A percentile compares a stretch with the other conserved stretches of the same genome.
These are phyloP conservation scores for Centropyge bicolor DNA, from an alignment of 2,797 vertebrate genomes.

Conservation along the genomic window DNA sequence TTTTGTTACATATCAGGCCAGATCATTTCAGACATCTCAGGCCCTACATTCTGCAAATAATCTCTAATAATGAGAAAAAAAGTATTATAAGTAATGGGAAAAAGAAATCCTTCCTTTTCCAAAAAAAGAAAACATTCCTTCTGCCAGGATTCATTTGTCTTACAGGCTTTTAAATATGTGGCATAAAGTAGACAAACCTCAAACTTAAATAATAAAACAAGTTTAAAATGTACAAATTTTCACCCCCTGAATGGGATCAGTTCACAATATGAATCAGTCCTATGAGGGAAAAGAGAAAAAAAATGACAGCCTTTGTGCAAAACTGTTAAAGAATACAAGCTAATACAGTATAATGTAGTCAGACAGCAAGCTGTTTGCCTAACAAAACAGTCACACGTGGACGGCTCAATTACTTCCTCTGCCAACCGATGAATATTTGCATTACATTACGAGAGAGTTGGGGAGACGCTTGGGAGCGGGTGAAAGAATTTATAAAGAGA, in stretches of 20 bases:
- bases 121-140: neutral
- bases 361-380: neutral
- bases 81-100: neutral
- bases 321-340: neutral
- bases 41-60: neutral
- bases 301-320: neutral
- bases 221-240: neutral
- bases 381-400: neutral
- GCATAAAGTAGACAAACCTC: too few species aligned
- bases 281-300: neutral
- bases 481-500: neutral
- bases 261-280: neutral
- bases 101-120: neutral
- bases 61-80: neutral
- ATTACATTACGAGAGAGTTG: neutral
- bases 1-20: conserved; percentile 6
- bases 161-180: neutral
- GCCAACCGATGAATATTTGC: conserved; percentile 5
- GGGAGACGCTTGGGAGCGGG: neutral
- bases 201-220: neutral
- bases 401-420: neutral
- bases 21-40: conserved; percentile 6
- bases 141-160: neutral
- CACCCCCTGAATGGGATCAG: neutral
- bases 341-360: neutral